These are phyloP conservation scores for Onychomys torridus DNA, from an alignment of 2,797 vertebrate genomes.

Conservation along the genomic window DNA sequence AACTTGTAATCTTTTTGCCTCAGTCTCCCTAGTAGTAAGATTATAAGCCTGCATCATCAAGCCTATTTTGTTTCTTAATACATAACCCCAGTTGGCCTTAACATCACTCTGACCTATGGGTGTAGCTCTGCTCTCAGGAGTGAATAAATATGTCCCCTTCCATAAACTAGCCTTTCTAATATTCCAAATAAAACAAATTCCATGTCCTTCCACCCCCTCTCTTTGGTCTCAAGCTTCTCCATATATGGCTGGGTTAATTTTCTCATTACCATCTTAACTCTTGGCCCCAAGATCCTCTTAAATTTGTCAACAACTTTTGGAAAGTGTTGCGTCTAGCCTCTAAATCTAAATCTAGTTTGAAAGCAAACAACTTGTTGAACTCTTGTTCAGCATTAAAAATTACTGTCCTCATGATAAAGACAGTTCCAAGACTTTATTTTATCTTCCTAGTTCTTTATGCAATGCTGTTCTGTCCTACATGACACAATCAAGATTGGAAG, in stretches of 20 bases:
- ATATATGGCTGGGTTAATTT: slow-evolving; percentile 25
- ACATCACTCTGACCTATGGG: slow-evolving; percentile 7
- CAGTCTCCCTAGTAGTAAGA: not conserved
- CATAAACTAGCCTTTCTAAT: slow-evolving; percentile 17
- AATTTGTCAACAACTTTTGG: slow-evolving; percentile 65
- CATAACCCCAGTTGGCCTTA: slow-evolving; percentile 36
- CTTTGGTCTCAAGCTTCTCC: slow-evolving; percentile 46
- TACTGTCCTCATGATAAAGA: slow-evolving; percentile 41
- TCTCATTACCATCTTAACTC: slow-evolving; percentile 59
- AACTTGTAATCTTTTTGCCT: not conserved
- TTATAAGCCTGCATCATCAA: not conserved
- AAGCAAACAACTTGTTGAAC: slow-evolving; percentile 63
- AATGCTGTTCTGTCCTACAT: slow-evolving; percentile 27
- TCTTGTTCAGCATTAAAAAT: slow-evolving; percentile 55
- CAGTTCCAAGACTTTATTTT: slow-evolving; percentile 56
- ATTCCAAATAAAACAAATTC: slow-evolving; percentile 50
- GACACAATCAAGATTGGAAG: slow-evolving; percentile 58
- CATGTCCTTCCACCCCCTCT: not conserved
- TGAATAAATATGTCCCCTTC: slow-evolving; percentile 11
- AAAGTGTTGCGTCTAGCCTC: slow-evolving; percentile 50
- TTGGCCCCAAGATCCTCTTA: slow-evolving; percentile 50
- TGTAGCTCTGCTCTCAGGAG: not conserved
- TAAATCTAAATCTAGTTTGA: slow-evolving; percentile 53
- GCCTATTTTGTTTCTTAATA: not conserved
- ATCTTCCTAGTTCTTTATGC: slow-evolving; percentile 60